Evolutionary conservation across 2,797 vertebrate species (phyloP), one percentile per base, ranked within the genome.

Genomic region (Acropternis orthonyx): DNA sequence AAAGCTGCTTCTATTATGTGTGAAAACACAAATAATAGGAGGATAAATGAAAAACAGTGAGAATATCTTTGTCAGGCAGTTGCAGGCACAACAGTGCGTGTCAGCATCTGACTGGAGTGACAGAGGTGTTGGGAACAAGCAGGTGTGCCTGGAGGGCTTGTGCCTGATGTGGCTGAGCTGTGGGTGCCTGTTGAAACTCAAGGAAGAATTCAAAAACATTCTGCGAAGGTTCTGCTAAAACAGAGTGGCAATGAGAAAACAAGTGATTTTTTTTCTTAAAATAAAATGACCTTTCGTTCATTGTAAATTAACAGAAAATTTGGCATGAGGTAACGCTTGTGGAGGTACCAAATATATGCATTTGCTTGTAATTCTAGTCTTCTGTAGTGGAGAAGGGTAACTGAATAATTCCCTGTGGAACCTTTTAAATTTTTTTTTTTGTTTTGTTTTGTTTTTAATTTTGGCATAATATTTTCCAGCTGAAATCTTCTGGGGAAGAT

Each of bases 1-100:
- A 97, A 96, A 97, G 97, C 58, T 14, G 88, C 85, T 91, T 69
- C 92, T 96, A 95, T 97, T 95, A 90, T 94, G 95, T 88, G 95
- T 86, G 83, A 86, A 96, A 96, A 90, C 89, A 97, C 94, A 98
- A 98, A 97, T 96, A 98, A 97, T 96, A 74, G 59, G 89, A 76
- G 79, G 74, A 95, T 93, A 89, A 97, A 95, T 78, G 91, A 84
- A 81, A 92, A 89, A 39, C 56, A 96, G 52, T 23, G 90, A 96
- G 96, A 96, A 91, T 52, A 76, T 96, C 96, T 95, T 75, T 52
- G 5, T 85, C 95, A 71, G 51, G 39, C 74, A 9, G 62, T 67
- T 18, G 32, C 58, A 95, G 84, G 65, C 59, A 97, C 88, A 98
- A 92, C 94, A 87, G 77, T 14, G 24, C 2, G 14, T 15, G 36